phyloP scores from a whole-genome alignment of 2,888 invertebrate species.

The Ophion slaviceki region DNA sequence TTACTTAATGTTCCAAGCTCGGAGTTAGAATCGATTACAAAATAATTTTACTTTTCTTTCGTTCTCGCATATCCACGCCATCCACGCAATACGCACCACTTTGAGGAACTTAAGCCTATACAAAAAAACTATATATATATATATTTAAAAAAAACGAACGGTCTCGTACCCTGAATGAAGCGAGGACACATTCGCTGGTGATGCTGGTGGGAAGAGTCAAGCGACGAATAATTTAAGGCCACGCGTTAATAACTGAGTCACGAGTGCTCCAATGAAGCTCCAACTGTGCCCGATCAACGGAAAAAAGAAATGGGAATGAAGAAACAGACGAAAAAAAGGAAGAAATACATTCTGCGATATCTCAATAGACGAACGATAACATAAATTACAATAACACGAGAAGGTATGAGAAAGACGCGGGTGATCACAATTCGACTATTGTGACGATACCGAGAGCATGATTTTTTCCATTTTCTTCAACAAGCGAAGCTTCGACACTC shows the following conservation, averaged over 20 bases:
- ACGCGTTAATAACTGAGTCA: constrained; percentile 53
- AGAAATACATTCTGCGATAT: constrained; percentile 28
- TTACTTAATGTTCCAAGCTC: constrained; percentile 53
- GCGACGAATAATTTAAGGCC: constrained; percentile 64
- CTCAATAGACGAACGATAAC: constrained; percentile 46
- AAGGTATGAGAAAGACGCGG: constrained; percentile 46
- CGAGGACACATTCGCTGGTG: constrained; percentile 51
- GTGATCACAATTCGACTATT: constrained; percentile 58
- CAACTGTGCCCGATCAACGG: constrained; percentile 69
- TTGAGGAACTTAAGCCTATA: constrained; percentile 63
- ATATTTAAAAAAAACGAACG: constrained; percentile 17
- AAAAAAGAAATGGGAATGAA: constrained; percentile 19
- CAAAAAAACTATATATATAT: not conserved
- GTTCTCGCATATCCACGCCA: constrained; percentile 24
- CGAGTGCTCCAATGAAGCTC: constrained; percentile 64
- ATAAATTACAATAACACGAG: constrained; percentile 65
- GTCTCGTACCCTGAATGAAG: constrained; percentile 58
- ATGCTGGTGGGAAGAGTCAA: constrained; percentile 22
- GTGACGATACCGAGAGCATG: constrained; percentile 62
- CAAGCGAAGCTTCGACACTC: constrained; percentile 46
- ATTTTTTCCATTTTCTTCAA: constrained; percentile 33
- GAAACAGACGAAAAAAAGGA: constrained; percentile 32
- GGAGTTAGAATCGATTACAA: constrained; percentile 45
- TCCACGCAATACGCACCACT: constrained; percentile 59
- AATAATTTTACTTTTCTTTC: constrained; percentile 40